Evolutionary conservation across 1,140 invertebrate species (phyloP).

Genomic region (Cotesia vestalis): DNA sequence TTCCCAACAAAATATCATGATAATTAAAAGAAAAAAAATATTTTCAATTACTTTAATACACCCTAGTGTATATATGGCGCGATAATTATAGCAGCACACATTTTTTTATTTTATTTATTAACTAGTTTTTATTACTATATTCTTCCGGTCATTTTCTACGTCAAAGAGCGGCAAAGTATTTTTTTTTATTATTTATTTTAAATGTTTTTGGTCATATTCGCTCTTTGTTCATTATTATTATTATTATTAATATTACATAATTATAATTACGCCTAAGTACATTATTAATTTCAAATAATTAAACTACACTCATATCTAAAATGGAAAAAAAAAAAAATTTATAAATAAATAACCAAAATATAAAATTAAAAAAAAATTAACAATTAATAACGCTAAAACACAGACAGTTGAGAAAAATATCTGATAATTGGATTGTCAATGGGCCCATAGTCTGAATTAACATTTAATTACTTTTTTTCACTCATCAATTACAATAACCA

Average conservation of each 20-base stretch:
- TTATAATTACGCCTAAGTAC: neutral
- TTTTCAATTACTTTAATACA: too few species aligned
- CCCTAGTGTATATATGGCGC: too few species aligned
- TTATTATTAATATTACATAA: neutral
- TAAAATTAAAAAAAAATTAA: neutral
- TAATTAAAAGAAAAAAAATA: too few species aligned
- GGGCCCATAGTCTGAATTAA: slow-evolving; percentile 7
- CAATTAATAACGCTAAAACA: neutral
- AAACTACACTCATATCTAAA: too few species aligned
- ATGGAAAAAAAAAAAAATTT: too few species aligned
- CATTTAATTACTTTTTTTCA: slow-evolving; percentile 3
- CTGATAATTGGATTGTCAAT: slow-evolving; percentile 33
- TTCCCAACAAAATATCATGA: too few species aligned
- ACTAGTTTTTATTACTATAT: neutral
- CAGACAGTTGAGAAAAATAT: neutral
- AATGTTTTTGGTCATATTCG: slow-evolving; percentile 1
- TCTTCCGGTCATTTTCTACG: neutral
- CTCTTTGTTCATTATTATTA: neutral
- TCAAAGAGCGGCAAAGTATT: neutral
- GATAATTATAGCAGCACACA: too few species aligned
- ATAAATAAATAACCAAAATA: too few species aligned
- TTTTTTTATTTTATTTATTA: too few species aligned
- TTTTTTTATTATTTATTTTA: too few species aligned
- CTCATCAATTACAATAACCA: neutral
- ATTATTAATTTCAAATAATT: too few species aligned